A percentile compares a stretch with the other conserved stretches of the same genome.
Evolutionary conservation across 2,797 vertebrate species (phyloP).

Genomic region (Scomberomorus guttatus): DNA sequence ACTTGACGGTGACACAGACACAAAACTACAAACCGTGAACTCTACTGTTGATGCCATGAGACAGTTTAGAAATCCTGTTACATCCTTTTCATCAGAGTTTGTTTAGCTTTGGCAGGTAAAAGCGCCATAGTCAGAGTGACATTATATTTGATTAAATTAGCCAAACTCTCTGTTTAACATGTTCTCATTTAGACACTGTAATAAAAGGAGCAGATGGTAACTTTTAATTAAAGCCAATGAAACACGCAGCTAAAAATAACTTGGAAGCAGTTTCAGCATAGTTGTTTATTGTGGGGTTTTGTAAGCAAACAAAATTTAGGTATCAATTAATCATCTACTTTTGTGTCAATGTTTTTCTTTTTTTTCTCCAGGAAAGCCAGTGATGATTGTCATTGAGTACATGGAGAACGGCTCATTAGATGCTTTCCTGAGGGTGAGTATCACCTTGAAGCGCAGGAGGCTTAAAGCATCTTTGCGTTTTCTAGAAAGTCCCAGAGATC

Average conservation of each 20-base stretch:
- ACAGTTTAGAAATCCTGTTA: neutral
- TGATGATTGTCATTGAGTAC: slow-evolving; percentile 99
- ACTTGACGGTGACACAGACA: neutral
- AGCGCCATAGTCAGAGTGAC: slow-evolving; percentile 37
- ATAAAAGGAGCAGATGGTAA: slow-evolving; percentile 81
- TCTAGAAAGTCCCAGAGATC: slow-evolving; percentile 52
- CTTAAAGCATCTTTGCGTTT: slow-evolving; percentile 42
- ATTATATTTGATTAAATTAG: slow-evolving; percentile 68
- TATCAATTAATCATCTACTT: slow-evolving; percentile 62
- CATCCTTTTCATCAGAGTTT: neutral
- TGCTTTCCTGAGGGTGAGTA: slow-evolving; percentile 96
- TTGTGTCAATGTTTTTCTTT: slow-evolving; percentile 6
- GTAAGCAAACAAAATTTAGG: slow-evolving; percentile 56
- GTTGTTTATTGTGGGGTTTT: slow-evolving; percentile 54
- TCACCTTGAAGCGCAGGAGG: slow-evolving; percentile 56
- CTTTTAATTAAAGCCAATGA: slow-evolving; percentile 78
- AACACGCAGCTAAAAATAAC: slow-evolving; percentile 74
- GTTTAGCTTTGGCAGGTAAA: slow-evolving; percentile 44
- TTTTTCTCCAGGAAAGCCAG: slow-evolving; percentile 92
- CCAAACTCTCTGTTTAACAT: slow-evolving; percentile 62
- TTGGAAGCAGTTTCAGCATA: slow-evolving; percentile 21
- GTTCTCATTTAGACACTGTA: slow-evolving; percentile 68
- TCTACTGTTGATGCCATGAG: neutral
- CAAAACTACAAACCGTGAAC: neutral
- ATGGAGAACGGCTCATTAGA: slow-evolving; percentile 99